These are phyloP conservation scores for Tipula unca DNA, from an alignment of 2,888 invertebrate genomes.

Conservation along the genomic window DNA sequence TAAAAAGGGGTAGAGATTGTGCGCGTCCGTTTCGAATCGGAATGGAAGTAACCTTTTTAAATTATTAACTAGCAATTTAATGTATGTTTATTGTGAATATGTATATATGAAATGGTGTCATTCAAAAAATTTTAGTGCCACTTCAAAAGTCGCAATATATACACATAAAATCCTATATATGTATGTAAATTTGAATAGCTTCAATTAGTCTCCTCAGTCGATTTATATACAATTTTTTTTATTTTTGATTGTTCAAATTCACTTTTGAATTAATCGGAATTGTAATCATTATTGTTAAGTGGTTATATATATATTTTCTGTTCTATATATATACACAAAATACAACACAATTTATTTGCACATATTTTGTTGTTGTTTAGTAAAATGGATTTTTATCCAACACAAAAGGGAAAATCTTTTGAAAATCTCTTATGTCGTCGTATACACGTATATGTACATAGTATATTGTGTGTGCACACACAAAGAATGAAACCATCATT, in stretches of 20 bases:
- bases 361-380: neutral
- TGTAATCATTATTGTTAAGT: conserved; percentile 8
- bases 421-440: neutral
- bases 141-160: neutral
- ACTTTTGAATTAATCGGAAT: neutral
- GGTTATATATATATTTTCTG: neutral
- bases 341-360: neutral
- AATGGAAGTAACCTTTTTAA: neutral
- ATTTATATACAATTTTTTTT: neutral
- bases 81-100: neutral
- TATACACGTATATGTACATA: neutral
- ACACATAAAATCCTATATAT: neutral
- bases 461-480: neutral
- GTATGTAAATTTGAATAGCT: neutral
- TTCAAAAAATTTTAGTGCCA: neutral
- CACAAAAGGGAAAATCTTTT: neutral
- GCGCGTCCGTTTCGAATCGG: neutral
- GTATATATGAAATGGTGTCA: neutral
- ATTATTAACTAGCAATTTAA: neutral
- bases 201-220: neutral
- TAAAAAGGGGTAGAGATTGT: neutral
- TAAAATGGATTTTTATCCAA: neutral
- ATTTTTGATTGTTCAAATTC: neutral
- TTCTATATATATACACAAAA: neutral
- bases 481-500: neutral